Base-by-base conservation (phyloP, 2,797 vertebrate species). In the Phyllotis vaccarum region DNA sequence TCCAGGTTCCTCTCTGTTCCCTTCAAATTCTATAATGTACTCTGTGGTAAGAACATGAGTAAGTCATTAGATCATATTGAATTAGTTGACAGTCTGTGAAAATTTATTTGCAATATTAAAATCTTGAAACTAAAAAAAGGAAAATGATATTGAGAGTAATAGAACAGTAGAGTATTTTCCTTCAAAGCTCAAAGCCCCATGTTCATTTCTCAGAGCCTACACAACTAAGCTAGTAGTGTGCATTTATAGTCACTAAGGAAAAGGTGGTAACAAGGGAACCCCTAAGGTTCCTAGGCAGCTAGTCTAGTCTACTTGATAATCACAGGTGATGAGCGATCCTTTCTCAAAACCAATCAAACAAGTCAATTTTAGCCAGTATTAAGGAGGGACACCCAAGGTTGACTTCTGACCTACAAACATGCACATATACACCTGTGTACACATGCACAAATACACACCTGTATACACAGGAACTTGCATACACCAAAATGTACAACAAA, bases 21-120 rank as follows among this genome's bases (percentile, higher is more conserved):
- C 99, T 96, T 99, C 99, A 40, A 99, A 99, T 97, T 99, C 99
- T 24, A 99, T 98, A 49, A 99, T 98, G 4, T 99, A 99, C 93
- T 99, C 99, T 99, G 98, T 11, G 43, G 17, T 0, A 80, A 89
- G 70, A 96, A 78, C 4, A 49, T 21, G 49, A 21, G 31, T 37
- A 89, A 94, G 86, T 75, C 1, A 17, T 86, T 46, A 90, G 43
- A 70, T 46, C 0, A 16, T 19, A 52, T 0, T 43, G 31, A 60
- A 10, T 31, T 24, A 27, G 12, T 5, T 86, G 34, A 88, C 64
- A 3, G 29, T 49, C 54, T 37, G 29, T 7, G 19, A 87, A 54
- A 7, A 75, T 46, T 83, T 49, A 56, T 16, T 46, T 3, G 17
- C 0, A 62, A n/a, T 5, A 74, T 43, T 54, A 29, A 91, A 56